Evolutionary conservation across 2,888 invertebrate genomes (phyloP), one percentile per base, ranked within the genome.

Genomic region (Loripinus fragilis): DNA sequence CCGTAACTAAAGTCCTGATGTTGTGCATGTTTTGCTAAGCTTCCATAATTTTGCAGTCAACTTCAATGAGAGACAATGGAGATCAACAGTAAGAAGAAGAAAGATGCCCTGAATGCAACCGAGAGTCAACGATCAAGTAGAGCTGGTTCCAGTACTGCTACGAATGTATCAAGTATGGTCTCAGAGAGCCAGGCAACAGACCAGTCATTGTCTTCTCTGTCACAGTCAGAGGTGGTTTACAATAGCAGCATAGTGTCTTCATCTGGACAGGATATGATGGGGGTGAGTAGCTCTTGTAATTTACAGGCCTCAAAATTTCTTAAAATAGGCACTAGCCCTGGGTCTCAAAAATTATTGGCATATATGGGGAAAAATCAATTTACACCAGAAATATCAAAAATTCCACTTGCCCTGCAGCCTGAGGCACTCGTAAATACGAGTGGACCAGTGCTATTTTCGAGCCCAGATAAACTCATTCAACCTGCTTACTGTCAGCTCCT

Each of bases 101-200:
- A 78, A 38, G 67, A 71, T 42, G 71, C 28, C 8, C 25, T 70
- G 28, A 74, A 50, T 67, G 35, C 66, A 28, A 20, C 67, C 23
- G 66, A 65, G 30, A 78, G 78, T 45, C 71, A 33, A n/a, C 20
- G 78, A 1, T 74, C 74, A 20, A 78, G 70, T n/a, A 74, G 73
- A 67, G 68, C 71, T n/a, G 74, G 78, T 71, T 38, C 74, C 23
- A 41, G 42, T 42, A 67, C 42, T 23, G 67, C 25, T 15, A 67
- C 42, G 23, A 45, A 67, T 67, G 67, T 45, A 23, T 25, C 67
- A 2, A 67, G 67, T 41, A 67, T 41, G 42, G 67, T 42, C 8
- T 41, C 67, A 41, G 67, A 67, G 15, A 55, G 55, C 55, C 55
- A 25, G 5, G 38, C 38, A 38, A 8, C 38, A 38, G 33, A 60